A percentile compares a stretch with the other conserved stretches of the same genome.
Evolutionary conservation across 92 coral and sea anemone genomes (phyloP).

Genomic region (Epizoanthus stellaris): DNA sequence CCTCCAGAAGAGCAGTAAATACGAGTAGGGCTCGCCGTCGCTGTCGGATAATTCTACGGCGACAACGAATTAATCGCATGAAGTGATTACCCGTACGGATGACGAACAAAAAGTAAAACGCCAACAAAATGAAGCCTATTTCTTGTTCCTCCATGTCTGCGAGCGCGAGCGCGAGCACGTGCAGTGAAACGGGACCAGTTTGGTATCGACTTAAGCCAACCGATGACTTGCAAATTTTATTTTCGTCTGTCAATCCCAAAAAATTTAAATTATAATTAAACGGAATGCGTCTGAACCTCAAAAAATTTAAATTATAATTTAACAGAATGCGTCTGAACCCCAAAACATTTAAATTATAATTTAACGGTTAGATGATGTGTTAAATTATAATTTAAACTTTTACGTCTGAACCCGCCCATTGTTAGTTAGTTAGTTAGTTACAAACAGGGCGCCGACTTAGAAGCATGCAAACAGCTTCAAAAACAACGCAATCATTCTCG

Average conservation of each 20-base stretch:
- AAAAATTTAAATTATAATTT: conserved; percentile 1
- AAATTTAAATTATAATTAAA: conserved; percentile 4
- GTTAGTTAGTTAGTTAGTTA: too few relatives aligned
- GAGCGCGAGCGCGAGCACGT: conserved; percentile 24
- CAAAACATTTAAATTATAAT: too few relatives aligned
- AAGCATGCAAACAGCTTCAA: too few relatives aligned
- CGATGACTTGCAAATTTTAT: conserved; percentile 10
- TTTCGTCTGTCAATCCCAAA: conserved; percentile 9
- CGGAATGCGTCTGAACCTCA: conserved; percentile 6
- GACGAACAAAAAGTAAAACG: conserved; percentile 19
- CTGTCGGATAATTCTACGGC: conserved; percentile 27
- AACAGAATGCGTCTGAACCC: not conserved
- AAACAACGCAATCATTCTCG: too few relatives aligned
- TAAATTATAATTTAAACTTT: too few relatives aligned
- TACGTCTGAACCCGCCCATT: too few relatives aligned
- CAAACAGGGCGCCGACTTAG: too few relatives aligned
- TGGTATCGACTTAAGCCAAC: conserved; percentile 11
- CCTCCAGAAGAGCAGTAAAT: conserved; percentile 27
- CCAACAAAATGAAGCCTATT: conserved; percentile 31
- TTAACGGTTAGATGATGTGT: too few relatives aligned
- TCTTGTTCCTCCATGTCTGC: conserved; percentile 2
- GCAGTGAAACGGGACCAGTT: conserved; percentile 17
- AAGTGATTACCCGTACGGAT: conserved; percentile 23
- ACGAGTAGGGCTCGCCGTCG: conserved; percentile 17
- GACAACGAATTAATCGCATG: conserved; percentile 31